phyloP scores from a whole-genome alignment of 1,140 invertebrate genomes.

The Aphelenchoides avenae region DNA sequence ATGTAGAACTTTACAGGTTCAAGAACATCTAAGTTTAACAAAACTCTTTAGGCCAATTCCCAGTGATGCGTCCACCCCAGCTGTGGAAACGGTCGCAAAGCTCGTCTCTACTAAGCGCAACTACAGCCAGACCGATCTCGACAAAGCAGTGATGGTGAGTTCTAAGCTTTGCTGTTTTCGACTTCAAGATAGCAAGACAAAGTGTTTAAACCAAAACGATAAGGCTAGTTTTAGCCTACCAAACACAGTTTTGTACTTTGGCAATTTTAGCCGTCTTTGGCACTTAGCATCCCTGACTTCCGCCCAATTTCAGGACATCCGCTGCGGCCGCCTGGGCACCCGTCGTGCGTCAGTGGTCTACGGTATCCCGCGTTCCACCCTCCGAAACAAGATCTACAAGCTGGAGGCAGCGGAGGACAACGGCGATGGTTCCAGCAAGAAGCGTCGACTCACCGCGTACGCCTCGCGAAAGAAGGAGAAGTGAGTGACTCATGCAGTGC shows the following conservation, averaged over 20 bases:
- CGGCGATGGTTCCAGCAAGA: slow-evolving; percentile 55
- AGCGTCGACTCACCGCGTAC: slow-evolving; percentile 20
- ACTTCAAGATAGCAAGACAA: neutral
- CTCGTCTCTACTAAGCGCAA: slow-evolving; percentile 18
- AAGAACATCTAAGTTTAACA: neutral
- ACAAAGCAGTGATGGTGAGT: slow-evolving; percentile 25
- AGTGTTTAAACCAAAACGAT: too few relatives aligned
- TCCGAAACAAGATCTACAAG: slow-evolving; percentile 87
- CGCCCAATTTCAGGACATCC: slow-evolving; percentile 70
- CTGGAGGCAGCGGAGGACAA: slow-evolving; percentile 68
- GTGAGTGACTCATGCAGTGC: slow-evolving; percentile 5
- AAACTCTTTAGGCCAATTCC: neutral
- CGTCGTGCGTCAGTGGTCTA: slow-evolving; percentile 85
- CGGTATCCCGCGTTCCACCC: slow-evolving; percentile 85
- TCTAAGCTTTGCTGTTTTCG: neutral
- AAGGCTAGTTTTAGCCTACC: too few relatives aligned
- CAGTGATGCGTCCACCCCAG: neutral
- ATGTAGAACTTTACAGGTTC: neutral
- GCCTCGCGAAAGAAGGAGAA: slow-evolving; percentile 20
- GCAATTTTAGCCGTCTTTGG: slow-evolving; percentile 2
- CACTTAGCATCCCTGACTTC: slow-evolving; percentile 5
- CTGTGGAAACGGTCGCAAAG: slow-evolving; percentile 3
- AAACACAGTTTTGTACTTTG: too few relatives aligned
- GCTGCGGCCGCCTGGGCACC: slow-evolving; percentile 82
- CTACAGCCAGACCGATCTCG: slow-evolving; percentile 26